Percentiles rank a stretch among this genome's conserved stretches.
These are phyloP conservation scores for Phaethornis superciliosus DNA, from an alignment of 2,113 vertebrate species.

Conservation along the genomic window DNA sequence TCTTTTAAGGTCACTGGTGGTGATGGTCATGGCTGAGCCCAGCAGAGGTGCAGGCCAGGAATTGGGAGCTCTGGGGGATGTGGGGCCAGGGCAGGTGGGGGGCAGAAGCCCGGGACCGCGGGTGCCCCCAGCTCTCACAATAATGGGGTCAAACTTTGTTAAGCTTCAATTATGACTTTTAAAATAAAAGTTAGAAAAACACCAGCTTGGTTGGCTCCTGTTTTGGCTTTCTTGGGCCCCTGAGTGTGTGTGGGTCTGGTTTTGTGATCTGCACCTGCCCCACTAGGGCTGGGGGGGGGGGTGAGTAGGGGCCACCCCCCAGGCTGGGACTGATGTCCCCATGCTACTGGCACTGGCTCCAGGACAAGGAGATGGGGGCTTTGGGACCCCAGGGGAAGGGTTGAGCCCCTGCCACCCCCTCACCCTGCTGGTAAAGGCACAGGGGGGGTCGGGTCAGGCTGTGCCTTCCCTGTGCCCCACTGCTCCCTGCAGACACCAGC, in stretches of 20 bases:
- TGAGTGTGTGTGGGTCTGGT: too few relatives aligned
- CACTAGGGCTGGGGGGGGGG: too few relatives aligned
- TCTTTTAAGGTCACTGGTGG: neutral
- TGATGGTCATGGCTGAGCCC: neutral
- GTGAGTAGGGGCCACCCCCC: too few relatives aligned
- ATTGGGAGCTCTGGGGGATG: neutral
- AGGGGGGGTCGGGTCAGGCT: too few relatives aligned
- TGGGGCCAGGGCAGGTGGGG: neutral
- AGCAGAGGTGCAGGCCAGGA: neutral
- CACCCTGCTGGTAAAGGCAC: rapidly evolving
- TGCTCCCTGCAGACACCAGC: rapidly evolving
- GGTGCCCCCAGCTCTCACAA: neutral
- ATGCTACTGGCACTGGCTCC: too few relatives aligned
- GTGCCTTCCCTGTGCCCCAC: neutral
- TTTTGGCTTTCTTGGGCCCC: neutral
- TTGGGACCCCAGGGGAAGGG: too few relatives aligned
- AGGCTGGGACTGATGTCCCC: too few relatives aligned
- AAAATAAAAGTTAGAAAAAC: slow-evolving; percentile 75
- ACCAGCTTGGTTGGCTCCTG: neutral
- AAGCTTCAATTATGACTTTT: slow-evolving; percentile 80
- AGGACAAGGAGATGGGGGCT: rapidly evolving
- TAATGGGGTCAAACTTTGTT: slow-evolving; percentile 70
- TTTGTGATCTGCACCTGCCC: too few relatives aligned
- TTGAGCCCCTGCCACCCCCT: neutral
- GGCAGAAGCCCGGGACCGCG: neutral